Percentiles rank a stretch among this genome's conserved stretches.
phyloP scores from a whole-genome alignment of 1,140 invertebrate species.

The Drosophila suzukii region DNA sequence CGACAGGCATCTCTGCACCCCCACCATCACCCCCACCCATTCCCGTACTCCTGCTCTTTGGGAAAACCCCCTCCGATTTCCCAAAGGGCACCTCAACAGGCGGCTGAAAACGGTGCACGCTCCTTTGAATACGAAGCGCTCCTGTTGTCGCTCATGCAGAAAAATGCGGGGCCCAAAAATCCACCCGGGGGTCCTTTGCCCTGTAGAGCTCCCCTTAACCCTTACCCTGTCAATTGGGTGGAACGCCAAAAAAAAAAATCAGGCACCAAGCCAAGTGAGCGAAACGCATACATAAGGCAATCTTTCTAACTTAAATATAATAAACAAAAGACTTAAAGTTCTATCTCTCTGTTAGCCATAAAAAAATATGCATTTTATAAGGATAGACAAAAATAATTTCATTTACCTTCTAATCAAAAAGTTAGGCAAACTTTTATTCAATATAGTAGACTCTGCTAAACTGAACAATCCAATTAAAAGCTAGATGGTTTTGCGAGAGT shows the following conservation, averaged over 20 bases:
- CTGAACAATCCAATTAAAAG: no score
- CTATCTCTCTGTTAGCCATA: no score
- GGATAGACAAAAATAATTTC: no score
- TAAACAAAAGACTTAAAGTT: no score
- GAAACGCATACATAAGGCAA: neutral
- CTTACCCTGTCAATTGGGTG: constrained; percentile 38
- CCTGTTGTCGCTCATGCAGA: constrained; percentile 62
- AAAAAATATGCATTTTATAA: no score
- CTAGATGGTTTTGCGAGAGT: no score
- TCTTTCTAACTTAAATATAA: neutral
- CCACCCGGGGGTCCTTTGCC: constrained; percentile 21
- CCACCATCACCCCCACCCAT: constrained; percentile 2
- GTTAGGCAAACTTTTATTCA: no score
- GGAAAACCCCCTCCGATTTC: constrained; percentile 21
- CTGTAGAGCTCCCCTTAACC: neutral
- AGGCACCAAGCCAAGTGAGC: constrained; percentile 2
- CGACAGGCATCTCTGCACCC: constrained; percentile 48
- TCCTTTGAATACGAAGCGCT: constrained; percentile 60
- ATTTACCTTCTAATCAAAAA: no score
- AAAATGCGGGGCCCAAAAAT: constrained; percentile 67
- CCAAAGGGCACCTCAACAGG: constrained; percentile 58
- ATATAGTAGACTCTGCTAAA: no score
- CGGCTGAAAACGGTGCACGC: constrained; percentile 27
- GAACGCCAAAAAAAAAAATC: constrained; percentile 16
- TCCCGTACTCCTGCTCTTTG: neutral